These are phyloP conservation scores for Muschampia plurimacula DNA, from an alignment of 2,888 invertebrate species.

Conservation along the genomic window DNA sequence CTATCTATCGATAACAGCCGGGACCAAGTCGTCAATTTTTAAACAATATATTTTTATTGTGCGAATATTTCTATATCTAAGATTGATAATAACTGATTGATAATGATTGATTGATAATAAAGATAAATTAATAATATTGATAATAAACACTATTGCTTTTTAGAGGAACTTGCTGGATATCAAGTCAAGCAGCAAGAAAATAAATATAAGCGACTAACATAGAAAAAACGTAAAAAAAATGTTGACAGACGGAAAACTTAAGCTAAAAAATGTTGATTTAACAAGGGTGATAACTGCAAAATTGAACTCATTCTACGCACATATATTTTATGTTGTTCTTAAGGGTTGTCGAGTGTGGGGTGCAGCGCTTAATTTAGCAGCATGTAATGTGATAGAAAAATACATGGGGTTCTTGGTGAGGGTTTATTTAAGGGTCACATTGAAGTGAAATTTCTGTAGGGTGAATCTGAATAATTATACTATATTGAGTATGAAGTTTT, in stretches of 20 bases:
- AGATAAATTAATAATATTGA: too few species aligned
- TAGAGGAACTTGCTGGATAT: too few species aligned
- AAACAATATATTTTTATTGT: too few species aligned
- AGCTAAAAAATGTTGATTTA: slow-evolving; percentile 17
- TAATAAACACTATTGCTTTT: too few species aligned
- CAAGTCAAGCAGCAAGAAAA: not conserved
- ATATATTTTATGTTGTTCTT: slow-evolving; percentile 28
- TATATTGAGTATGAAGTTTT: not conserved
- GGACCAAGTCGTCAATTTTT: too few species aligned
- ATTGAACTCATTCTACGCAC: not conserved
- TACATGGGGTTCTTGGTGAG: slow-evolving; percentile 16
- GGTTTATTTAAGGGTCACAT: slow-evolving; percentile 24
- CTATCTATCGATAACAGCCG: too few species aligned
- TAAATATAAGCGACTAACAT: not conserved
- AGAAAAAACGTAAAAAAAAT: not conserved
- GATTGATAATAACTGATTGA: too few species aligned
- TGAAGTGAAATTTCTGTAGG: slow-evolving; percentile 16
- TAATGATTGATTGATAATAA: too few species aligned
- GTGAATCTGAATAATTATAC: not conserved
- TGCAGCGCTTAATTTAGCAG: slow-evolving; percentile 25
- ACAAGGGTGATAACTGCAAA: slow-evolving; percentile 14
- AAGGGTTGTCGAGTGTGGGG: slow-evolving; percentile 34
- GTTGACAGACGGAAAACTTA: not conserved
- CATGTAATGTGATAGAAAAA: slow-evolving; percentile 24
- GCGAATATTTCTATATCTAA: too few species aligned